A percentile compares a stretch with the other conserved stretches of the same genome.
These are phyloP conservation scores for Muscicapa comitata DNA, from an alignment of 2,797 vertebrate species.

Conservation along the genomic window DNA sequence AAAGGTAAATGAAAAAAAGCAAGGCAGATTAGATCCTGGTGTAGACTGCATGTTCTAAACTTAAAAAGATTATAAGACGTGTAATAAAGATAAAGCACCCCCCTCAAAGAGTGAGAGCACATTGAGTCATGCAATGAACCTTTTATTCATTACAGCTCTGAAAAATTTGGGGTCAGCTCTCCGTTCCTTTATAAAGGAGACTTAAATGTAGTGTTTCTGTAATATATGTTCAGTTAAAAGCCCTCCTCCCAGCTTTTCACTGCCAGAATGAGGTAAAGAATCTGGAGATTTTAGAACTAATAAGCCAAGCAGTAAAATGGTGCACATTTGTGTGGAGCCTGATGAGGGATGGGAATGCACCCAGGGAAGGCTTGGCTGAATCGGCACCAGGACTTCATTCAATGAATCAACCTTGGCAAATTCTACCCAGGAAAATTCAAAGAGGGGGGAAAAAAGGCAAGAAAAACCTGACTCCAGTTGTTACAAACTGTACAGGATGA, in stretches of 20 bases:
- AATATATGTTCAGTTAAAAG: constrained; percentile 29
- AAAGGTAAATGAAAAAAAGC: neutral
- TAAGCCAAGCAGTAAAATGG: constrained; percentile 8
- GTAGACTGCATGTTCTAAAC: neutral
- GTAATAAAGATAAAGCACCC: neutral
- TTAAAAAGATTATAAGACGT: neutral
- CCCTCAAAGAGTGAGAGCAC: neutral
- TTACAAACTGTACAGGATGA: neutral
- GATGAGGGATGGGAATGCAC: neutral
- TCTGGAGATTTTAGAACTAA: neutral
- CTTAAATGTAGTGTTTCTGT: neutral
- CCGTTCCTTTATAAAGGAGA: neutral
- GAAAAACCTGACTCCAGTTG: neutral
- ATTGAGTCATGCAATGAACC: neutral
- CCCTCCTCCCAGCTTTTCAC: constrained; percentile 5
- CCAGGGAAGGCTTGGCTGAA: neutral
- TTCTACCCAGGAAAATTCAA: neutral
- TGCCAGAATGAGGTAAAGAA: constrained; percentile 55
- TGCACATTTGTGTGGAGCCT: neutral
- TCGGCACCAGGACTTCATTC: neutral
- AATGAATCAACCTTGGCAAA: neutral
- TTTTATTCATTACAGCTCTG: neutral
- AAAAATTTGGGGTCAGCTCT: neutral
- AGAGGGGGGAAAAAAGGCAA: neutral
- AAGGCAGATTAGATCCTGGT: neutral